Evolutionary conservation across 23 tunicate species (phyloP).

Genomic region (Halocynthia aurantium): DNA sequence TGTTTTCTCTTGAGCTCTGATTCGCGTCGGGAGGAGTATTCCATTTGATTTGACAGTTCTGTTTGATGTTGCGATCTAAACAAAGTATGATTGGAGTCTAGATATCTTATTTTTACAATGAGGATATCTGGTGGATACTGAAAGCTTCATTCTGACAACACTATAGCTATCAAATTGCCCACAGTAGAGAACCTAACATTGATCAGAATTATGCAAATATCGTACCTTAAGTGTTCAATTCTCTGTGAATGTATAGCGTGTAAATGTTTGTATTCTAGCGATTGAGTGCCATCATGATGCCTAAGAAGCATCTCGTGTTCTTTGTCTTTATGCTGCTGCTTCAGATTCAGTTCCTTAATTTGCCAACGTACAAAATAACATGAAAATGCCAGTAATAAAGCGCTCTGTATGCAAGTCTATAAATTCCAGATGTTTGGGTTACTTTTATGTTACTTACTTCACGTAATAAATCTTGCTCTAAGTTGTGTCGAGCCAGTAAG

Average conservation of each 20-base stretch:
- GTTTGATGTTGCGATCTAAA: slow-evolving; percentile 92
- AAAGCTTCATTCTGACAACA: not conserved
- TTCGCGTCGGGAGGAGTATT: slow-evolving; percentile 76
- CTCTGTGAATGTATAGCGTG: slow-evolving; percentile 77
- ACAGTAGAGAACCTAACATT: too few species aligned
- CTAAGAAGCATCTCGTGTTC: slow-evolving; percentile 70
- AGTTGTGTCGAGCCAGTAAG: slow-evolving; percentile 65
- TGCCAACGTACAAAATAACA: not conserved
- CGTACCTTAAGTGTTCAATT: slow-evolving; percentile 80
- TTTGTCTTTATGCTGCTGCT: slow-evolving; percentile 79
- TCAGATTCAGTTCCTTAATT: slow-evolving; percentile 75
- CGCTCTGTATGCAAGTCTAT: too few species aligned
- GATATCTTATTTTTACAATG: not conserved
- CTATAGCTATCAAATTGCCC: not conserved
- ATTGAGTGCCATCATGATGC: slow-evolving; percentile 90
- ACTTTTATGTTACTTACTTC: slow-evolving; percentile 33
- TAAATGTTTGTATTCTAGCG: slow-evolving; percentile 82
- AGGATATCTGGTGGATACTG: too few species aligned
- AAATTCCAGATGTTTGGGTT: too few species aligned
- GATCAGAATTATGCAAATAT: not conserved
- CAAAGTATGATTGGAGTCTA: not conserved
- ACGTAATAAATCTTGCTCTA: slow-evolving; percentile 73
- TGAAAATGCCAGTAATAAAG: not conserved
- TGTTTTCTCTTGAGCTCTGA: slow-evolving; percentile 83
- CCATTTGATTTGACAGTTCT: slow-evolving; percentile 80